phyloP scores from a whole-genome alignment of 1,140 invertebrate genomes.

The Drosophila dunni region DNA sequence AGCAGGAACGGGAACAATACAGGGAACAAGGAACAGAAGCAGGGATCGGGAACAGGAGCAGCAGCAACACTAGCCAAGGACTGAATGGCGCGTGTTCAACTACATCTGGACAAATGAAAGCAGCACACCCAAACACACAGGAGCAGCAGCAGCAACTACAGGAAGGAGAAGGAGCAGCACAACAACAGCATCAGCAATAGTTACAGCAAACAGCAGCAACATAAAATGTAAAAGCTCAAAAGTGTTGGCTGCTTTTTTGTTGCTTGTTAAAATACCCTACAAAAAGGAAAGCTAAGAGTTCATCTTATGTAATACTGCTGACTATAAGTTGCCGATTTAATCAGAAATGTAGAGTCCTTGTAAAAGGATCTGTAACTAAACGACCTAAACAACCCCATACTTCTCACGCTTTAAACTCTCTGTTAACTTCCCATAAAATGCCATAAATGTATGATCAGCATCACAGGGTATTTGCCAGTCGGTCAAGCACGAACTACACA shows the following conservation, averaged over 20 bases:
- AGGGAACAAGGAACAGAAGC: not conserved
- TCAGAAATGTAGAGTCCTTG: too few species aligned
- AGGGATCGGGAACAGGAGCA: not conserved
- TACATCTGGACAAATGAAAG: constrained; percentile 81
- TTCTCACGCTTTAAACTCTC: too few species aligned
- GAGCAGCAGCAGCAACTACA: not conserved
- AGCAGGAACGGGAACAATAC: constrained; percentile 5
- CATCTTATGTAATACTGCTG: too few species aligned
- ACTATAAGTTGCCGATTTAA: too few species aligned
- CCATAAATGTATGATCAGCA: not conserved
- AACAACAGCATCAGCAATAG: constrained; percentile 54
- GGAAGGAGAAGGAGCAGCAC: not conserved
- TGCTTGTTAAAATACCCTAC: constrained; percentile 36
- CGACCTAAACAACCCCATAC: too few species aligned
- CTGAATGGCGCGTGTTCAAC: constrained; percentile 70
- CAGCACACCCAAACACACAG: constrained; percentile 44
- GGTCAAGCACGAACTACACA: not conserved
- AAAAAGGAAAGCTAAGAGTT: not conserved
- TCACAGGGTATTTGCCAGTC: constrained; percentile 15
- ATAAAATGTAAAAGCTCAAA: constrained; percentile 80
- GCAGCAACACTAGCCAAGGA: constrained; percentile 44
- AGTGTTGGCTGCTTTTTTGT: constrained; percentile 61
- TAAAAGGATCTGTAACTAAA: too few species aligned
- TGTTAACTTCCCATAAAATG: too few species aligned
- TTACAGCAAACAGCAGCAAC: constrained; percentile 70